phyloP scores from a whole-genome alignment of 2,888 invertebrate genomes.

The Morpho helenor region DNA sequence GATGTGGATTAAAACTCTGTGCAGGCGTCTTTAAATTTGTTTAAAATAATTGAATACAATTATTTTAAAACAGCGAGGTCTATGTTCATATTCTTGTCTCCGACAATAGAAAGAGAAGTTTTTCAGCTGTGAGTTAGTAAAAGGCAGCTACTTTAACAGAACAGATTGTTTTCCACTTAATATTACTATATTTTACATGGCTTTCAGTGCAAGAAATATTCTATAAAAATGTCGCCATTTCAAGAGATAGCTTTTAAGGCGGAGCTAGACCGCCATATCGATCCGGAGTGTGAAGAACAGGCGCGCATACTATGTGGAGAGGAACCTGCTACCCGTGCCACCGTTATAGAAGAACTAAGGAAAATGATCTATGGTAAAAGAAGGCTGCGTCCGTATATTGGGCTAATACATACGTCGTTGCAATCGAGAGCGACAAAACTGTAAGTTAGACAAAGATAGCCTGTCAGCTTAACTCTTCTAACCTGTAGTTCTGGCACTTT shows the following conservation, averaged over 20 bases:
- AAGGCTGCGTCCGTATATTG: not conserved
- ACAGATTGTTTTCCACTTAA: too few relatives aligned
- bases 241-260: slow-evolving; percentile 63
- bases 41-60: too few relatives aligned
- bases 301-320: slow-evolving; percentile 57
- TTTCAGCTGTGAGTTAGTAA: too few relatives aligned
- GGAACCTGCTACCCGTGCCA: slow-evolving; percentile 39
- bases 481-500: too few relatives aligned
- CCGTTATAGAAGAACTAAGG: slow-evolving; percentile 49
- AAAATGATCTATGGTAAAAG: slow-evolving; percentile 58
- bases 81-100: too few relatives aligned
- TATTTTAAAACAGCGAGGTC: too few relatives aligned
- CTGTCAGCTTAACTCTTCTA: not conserved
- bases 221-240: slow-evolving; percentile 39
- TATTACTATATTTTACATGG: too few relatives aligned
- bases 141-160: too few relatives aligned
- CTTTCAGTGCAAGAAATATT: too few relatives aligned
- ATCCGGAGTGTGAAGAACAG: slow-evolving; percentile 55
- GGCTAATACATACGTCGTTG: not conserved
- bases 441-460: slow-evolving; percentile 2
- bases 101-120: too few relatives aligned
- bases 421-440: not conserved
- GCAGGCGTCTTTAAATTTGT: too few relatives aligned
- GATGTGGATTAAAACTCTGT: too few relatives aligned
- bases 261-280: slow-evolving; percentile 58